A percentile compares a stretch with the other conserved stretches of the same genome.
Evolutionary conservation across 2,113 vertebrate species (phyloP).

Genomic region (Gallinago paraguaiae): DNA sequence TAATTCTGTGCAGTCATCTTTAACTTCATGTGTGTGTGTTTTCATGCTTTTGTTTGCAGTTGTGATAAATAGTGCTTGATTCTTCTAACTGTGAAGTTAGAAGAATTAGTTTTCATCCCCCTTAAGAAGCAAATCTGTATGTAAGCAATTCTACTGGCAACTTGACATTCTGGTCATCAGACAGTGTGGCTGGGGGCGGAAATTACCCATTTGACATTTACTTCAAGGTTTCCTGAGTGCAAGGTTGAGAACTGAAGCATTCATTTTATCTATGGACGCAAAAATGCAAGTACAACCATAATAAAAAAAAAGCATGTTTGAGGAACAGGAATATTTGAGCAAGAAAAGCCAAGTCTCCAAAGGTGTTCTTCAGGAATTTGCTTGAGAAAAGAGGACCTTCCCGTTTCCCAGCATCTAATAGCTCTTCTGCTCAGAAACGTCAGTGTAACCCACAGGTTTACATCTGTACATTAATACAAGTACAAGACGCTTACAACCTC

Average conservation of each 20-base stretch:
- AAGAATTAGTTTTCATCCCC: neutral
- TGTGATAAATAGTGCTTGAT: neutral
- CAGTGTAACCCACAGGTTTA: neutral
- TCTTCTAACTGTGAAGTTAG: neutral
- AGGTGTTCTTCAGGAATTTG: neutral
- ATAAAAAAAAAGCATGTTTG: neutral
- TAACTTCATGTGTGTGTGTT: neutral
- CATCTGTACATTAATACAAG: neutral
- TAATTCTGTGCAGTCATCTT: neutral
- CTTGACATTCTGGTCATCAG: neutral
- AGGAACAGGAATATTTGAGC: neutral
- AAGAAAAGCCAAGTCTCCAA: neutral
- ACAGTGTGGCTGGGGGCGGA: neutral
- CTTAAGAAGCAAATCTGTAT: neutral
- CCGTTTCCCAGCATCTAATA: neutral
- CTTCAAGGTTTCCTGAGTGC: neutral
- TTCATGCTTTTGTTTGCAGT: neutral
- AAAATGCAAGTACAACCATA: neutral
- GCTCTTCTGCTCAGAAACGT: neutral
- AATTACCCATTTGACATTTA: neutral
- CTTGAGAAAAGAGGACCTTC: neutral
- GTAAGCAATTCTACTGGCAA: neutral
- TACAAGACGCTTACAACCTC: rapidly evolving
- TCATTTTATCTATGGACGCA: neutral
- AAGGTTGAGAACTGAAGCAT: neutral